These are phyloP conservation scores for Hedychridium roseum DNA, from an alignment of 2,888 invertebrate genomes.

Conservation along the genomic window DNA sequence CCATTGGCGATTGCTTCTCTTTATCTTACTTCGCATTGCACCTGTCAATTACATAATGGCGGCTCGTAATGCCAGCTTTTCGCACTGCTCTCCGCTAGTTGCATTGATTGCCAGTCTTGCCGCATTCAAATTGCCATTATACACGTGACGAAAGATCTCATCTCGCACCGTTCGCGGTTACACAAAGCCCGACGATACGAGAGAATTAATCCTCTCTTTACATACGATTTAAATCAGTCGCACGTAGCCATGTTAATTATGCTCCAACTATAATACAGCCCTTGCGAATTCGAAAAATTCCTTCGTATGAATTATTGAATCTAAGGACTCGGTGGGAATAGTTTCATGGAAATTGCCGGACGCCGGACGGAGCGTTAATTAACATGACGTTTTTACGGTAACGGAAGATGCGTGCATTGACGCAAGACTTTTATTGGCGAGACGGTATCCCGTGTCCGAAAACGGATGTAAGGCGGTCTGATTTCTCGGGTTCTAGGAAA, in stretches of 20 bases:
- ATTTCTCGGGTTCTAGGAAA: constrained; percentile 19
- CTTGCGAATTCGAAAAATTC: no score
- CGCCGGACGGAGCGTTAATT: neutral
- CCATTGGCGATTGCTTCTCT: constrained; percentile 10
- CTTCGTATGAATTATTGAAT: no score
- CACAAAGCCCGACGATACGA: neutral
- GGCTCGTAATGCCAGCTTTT: no score
- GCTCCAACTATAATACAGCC: no score
- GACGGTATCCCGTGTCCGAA: constrained; percentile 7
- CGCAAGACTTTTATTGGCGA: neutral
- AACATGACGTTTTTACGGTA: neutral
- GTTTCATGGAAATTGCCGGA: neutral
- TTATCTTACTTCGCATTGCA: constrained; percentile 2
- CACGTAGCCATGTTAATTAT: no score
- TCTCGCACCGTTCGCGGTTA: neutral
- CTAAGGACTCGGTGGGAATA: no score
- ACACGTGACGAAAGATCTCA: neutral
- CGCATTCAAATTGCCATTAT: constrained; percentile 1
- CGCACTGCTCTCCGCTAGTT: no score
- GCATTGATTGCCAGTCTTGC: no score
- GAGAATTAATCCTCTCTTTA: no score
- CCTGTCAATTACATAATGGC: no score
- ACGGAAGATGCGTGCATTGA: neutral
- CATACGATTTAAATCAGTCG: no score
- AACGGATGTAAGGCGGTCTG: neutral